Conservation (phyloP, 1,140 invertebrate genomes). For the Eueides isabella region DNA sequence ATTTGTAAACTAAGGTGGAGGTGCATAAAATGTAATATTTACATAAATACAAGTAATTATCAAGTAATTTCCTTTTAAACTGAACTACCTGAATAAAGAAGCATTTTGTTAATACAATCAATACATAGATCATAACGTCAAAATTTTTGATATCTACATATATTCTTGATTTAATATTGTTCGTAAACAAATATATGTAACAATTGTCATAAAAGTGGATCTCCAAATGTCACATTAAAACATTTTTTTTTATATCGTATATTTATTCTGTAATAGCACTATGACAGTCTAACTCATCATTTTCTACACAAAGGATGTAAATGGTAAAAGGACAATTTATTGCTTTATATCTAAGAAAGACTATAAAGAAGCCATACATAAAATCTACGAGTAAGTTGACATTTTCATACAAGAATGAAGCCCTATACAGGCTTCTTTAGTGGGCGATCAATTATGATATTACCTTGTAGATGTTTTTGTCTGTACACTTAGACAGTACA, state of each 20-base stretch:
- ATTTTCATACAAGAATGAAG: background rate
- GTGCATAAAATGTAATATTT: too few species aligned
- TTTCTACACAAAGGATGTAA: background rate
- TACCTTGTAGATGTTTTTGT: background rate
- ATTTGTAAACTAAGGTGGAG: too few species aligned
- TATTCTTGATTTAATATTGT: background rate
- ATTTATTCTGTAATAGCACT: background rate
- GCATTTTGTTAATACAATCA: too few species aligned
- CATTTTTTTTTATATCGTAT: background rate
- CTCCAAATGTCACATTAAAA: background rate
- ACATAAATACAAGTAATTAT: too few species aligned
- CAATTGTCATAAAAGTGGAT: background rate
- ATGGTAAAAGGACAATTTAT: background rate
- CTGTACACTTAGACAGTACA: too few species aligned
- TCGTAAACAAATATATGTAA: background rate
- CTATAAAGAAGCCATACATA: background rate
- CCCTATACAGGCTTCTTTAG: too few species aligned
- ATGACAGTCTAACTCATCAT: background rate
- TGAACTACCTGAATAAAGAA: too few species aligned
- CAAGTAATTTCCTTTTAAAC: too few species aligned
- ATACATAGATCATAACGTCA: too few species aligned
- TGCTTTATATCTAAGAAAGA: background rate
- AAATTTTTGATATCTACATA: too few species aligned
- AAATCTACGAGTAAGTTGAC: background rate
- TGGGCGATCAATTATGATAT: background rate